Evolutionary conservation across 2,888 invertebrate genomes (phyloP).

Genomic region (Stenotaenia linearis): DNA sequence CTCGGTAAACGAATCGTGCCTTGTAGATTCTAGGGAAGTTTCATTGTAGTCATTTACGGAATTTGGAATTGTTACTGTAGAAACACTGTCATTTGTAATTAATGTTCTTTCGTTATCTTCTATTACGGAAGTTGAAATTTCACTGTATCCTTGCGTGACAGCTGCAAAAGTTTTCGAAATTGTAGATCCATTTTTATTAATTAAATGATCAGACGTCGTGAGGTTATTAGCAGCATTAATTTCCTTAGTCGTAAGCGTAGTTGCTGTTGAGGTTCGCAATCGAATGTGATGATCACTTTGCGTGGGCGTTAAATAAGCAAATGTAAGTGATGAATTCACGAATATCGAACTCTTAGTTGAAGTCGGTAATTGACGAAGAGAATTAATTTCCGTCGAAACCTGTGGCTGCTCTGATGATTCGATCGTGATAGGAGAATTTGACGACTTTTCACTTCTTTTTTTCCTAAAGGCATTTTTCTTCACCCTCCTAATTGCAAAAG

Average conservation of each 20-base stretch:
- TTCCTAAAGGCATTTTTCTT: background rate
- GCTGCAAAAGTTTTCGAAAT: background rate
- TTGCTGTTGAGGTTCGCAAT: background rate
- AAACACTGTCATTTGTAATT: too few relatives aligned
- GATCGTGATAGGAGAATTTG: background rate
- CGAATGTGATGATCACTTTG: too few relatives aligned
- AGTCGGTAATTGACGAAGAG: background rate
- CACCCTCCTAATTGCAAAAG: background rate
- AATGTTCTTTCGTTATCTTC: background rate
- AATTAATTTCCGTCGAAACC: too few relatives aligned
- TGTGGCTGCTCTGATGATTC: background rate
- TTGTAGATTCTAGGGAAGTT: background rate
- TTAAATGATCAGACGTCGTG: background rate
- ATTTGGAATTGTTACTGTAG: background rate
- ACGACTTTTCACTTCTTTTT: background rate
- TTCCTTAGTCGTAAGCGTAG: background rate
- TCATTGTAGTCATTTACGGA: background rate
- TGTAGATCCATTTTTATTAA: background rate
- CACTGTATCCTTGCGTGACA: background rate
- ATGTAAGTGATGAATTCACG: too few relatives aligned
- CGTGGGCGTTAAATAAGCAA: too few relatives aligned
- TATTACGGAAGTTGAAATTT: background rate
- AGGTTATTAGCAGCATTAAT: background rate
- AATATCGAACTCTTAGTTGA: background rate
- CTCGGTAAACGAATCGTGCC: background rate